phyloP scores from a whole-genome alignment of 2,113 vertebrate genomes.

The Cheirogaleus medius region DNA sequence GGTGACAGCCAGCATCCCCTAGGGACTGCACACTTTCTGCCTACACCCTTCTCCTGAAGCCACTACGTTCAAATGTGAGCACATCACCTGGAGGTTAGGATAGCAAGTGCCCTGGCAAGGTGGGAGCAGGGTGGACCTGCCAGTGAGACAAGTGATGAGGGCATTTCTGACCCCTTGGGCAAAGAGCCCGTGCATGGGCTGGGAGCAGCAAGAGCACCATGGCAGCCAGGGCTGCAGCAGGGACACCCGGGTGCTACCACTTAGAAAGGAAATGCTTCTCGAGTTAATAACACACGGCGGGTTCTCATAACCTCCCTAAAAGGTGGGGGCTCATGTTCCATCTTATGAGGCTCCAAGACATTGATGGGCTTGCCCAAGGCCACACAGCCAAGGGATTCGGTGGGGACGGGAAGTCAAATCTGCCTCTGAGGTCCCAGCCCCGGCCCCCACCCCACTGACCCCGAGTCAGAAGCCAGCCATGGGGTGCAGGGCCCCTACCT shows the following conservation, averaged over 20 bases:
- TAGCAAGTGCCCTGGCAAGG: neutral
- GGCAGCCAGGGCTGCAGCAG: neutral
- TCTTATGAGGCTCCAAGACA: neutral
- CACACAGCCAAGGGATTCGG: neutral
- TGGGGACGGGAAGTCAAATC: neutral
- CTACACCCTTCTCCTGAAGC: neutral
- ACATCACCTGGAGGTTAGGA: neutral
- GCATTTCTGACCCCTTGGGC: neutral
- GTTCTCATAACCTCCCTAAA: neutral
- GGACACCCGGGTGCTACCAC: neutral
- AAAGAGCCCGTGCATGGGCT: neutral
- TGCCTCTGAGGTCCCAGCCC: neutral
- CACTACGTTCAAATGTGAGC: neutral
- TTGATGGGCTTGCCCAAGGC: neutral
- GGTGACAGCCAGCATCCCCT: neutral
- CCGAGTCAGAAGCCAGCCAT: neutral
- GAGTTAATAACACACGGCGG: neutral
- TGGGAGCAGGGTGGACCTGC: neutral
- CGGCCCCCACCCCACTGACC: rapidly evolving
- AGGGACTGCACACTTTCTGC: neutral
- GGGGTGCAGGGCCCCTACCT: neutral
- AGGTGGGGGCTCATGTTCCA: neutral
- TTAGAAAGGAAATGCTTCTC: neutral
- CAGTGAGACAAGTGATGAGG: neutral
- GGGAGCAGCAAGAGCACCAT: rapidly evolving